Conservation (phyloP, 1,140 invertebrate genomes). For the Dreissena rostriformis region DNA sequence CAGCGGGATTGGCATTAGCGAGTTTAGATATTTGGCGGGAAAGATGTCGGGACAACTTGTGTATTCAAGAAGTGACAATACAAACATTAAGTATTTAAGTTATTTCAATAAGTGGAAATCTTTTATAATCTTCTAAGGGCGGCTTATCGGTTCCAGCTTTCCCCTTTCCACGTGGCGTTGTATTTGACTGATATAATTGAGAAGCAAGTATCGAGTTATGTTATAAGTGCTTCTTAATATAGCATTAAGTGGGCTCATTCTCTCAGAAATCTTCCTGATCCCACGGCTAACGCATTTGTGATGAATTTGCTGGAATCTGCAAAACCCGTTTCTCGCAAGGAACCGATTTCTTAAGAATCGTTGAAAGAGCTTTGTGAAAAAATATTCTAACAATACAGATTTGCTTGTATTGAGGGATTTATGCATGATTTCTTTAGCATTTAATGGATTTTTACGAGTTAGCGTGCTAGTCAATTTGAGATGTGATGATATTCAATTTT, state of each 20-base stretch:
- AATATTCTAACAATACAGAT: slow-evolving; percentile 16
- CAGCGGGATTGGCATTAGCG: background rate
- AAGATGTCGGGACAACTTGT: slow-evolving; percentile 23
- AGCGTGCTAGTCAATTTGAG: slow-evolving; percentile 48
- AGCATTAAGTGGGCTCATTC: slow-evolving; percentile 32
- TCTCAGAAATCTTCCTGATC: slow-evolving; percentile 16
- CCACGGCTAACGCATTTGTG: background rate
- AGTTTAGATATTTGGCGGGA: background rate
- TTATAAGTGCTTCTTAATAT: slow-evolving; percentile 6
- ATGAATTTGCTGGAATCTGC: slow-evolving; percentile 4
- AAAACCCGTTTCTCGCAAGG: slow-evolving; percentile 33
- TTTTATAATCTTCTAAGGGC: background rate
- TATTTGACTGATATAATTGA: slow-evolving; percentile 28
- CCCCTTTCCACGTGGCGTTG: slow-evolving; percentile 1
- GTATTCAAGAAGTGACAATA: slow-evolving; percentile 26
- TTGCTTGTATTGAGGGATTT: slow-evolving; percentile 33
- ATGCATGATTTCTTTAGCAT: slow-evolving; percentile 40
- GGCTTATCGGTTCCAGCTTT: slow-evolving; percentile 7
- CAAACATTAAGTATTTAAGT: slow-evolving; percentile 22
- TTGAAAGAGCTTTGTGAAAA: slow-evolving; percentile 24
- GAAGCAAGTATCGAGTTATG: background rate
- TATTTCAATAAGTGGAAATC: slow-evolving; percentile 42
- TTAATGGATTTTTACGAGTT: slow-evolving; percentile 39
- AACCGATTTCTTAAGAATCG: slow-evolving; percentile 14
- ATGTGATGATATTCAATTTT: slow-evolving; percentile 54